Conservation (phyloP, 2,888 invertebrate species). For the Melieria picta region DNA sequence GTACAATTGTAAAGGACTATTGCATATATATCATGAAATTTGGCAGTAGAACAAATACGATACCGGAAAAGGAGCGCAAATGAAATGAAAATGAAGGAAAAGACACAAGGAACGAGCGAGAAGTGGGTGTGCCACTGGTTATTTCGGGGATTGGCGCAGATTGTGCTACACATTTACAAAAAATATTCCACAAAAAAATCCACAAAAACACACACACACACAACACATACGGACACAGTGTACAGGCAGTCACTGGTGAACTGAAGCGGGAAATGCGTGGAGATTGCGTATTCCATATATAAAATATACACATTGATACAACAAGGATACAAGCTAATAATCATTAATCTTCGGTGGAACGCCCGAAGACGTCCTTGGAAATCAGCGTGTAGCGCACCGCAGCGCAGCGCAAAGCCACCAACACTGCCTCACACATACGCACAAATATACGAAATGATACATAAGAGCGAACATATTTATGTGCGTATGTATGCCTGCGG, state of each 20-base stretch:
- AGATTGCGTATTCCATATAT: conserved; percentile 28
- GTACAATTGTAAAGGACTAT: too few species aligned
- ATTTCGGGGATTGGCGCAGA: too few species aligned
- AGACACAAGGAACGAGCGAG: background rate
- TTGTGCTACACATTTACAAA: too few species aligned
- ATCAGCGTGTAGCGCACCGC: background rate
- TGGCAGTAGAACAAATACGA: background rate
- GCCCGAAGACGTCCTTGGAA: conserved; percentile 45
- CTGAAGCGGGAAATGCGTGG: conserved; percentile 13
- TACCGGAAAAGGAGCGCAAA: background rate
- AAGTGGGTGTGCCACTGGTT: too few species aligned
- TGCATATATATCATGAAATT: background rate
- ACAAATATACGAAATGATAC: background rate
- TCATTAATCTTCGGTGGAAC: conserved; percentile 49
- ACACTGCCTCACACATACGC: background rate
- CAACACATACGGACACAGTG: too few species aligned
- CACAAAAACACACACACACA: too few species aligned
- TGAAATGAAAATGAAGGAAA: conserved; percentile 8
- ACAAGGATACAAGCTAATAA: conserved; percentile 47
- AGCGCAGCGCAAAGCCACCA: background rate
- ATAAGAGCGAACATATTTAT: background rate
- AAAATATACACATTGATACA: conserved; percentile 36
- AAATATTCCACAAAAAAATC: too few species aligned
- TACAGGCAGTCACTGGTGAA: too few species aligned
- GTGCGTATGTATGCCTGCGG: too few species aligned